These are phyloP conservation scores for Verasper variegatus DNA, from an alignment of 2,113 vertebrate genomes.

Conservation along the genomic window DNA sequence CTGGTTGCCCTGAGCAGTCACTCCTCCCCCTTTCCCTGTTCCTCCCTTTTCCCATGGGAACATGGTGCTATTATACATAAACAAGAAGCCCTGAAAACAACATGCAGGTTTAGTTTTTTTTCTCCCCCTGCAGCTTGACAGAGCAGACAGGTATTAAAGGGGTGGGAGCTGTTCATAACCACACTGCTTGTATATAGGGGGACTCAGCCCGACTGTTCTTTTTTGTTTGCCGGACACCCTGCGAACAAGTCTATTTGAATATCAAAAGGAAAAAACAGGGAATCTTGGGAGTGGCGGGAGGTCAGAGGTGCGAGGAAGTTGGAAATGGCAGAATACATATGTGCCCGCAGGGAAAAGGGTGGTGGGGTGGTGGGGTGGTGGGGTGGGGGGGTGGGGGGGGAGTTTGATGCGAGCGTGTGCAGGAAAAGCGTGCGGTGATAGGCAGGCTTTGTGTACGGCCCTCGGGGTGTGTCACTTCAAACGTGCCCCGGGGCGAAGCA, in stretches of 20 bases:
- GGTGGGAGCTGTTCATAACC: conserved; percentile 19
- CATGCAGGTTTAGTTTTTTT: conserved; percentile 13
- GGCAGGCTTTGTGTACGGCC: conserved; percentile 36
- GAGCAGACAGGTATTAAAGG: conserved; percentile 30
- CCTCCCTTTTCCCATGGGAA: conserved; percentile 37
- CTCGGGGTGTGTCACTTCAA: conserved; percentile 51
- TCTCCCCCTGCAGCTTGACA: conserved; percentile 5
- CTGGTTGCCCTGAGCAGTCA: conserved; percentile 45
- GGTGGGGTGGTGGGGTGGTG: too few relatives aligned
- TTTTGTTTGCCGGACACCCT: conserved; percentile 51
- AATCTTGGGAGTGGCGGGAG: conserved; percentile 34
- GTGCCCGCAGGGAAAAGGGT: conserved; percentile 14
- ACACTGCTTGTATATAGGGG: background rate
- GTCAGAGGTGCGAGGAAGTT: conserved; percentile 45
- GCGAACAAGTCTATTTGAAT: conserved; percentile 65
- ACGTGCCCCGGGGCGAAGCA: conserved; percentile 58
- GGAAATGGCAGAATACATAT: conserved; percentile 4
- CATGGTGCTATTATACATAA: conserved; percentile 66
- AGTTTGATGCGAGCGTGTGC: conserved; percentile 45
- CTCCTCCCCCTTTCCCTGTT: conserved; percentile 36
- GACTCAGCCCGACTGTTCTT: background rate
- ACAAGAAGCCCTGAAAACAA: conserved; percentile 61
- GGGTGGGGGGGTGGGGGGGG: background rate
- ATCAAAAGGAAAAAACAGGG: conserved; percentile 62
- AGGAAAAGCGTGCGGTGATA: conserved; percentile 8